Base-by-base conservation (phyloP, 2,888 invertebrate genomes). In the Drosophila tanythrix region DNA sequence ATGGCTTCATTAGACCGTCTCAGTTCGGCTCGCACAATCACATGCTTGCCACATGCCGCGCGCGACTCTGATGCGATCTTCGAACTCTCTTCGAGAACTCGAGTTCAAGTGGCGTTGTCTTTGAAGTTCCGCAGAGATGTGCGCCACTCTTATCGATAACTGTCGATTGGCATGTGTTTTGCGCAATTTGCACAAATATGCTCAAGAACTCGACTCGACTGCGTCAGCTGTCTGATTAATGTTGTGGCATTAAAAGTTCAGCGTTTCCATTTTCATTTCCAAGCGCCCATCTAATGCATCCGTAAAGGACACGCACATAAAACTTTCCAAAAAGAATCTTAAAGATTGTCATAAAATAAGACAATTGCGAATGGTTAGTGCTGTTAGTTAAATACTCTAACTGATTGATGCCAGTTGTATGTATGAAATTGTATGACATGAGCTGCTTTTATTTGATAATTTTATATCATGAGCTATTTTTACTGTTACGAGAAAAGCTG, bases 11-110 rank as follows among this genome's bases (percentile, higher is more conserved):
- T 86, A 86, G 88, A 70, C 61, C 69, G 82, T 50, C 80, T 76
- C 64, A 62, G 73, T 58, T 51, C 55, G 50, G n/a, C 64, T 61
- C 57, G 27, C 18, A 67, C 80, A 84, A 73, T 82, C 83, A 83
- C 80, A 84, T 86, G 85, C 63, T 56, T 78, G 85, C 85, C 88
- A 86, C 88, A 86, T 86, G 85, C 85, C 86, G 86, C 63, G 81
- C 70, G 27, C 61, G 52, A 55, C 52, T 68, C 60, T 67, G 76
- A 82, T 79, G 67, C 66, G 59, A 81, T 81, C 81, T 48, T 29
- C 38, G 21, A 69, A 38, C 46, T 65, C 70, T 71, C 52, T 25
- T 46, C 4, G 4, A 46, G 38, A 38, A 38, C 38, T 38, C 27
- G 58, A 70, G 67, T 60, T 81, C 82, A 80, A 83, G 76, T 76